Base-by-base conservation (phyloP, 2,888 invertebrate species). In the Tuberolachnus salignus region DNA sequence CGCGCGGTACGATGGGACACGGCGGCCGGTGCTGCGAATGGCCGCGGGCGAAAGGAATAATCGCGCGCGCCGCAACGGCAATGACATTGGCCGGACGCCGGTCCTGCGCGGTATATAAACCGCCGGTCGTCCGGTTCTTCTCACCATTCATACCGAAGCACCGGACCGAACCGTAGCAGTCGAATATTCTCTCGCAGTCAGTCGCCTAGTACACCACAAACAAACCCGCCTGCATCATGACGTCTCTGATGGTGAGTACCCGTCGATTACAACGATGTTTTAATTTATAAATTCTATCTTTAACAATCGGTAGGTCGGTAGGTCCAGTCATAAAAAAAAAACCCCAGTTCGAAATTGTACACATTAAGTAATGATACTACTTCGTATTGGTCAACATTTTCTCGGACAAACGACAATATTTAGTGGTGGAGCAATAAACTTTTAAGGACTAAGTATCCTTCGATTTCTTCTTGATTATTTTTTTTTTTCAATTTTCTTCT, bases 91-190 rank as follows among this genome's bases (percentile, higher is more conserved):
- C 80, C 80, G 44, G 42, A 63, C 81, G 19, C 80, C 82, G 67
- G 67, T 78, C 59, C 49, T 34, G 67, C 57, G 49, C 61, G 59
- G 46, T 78, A 78, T 78, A 78, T 78, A 78, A 78, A 69, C 69
- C 16, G 59, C 34, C 59, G 19, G 34, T n/a, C 78, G 59, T 64
- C 81, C 82, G 81, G 82, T 82, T 71, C 82, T 81, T 23, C 72
- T 82, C 69, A 80, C 82, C 64, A 82, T 83, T 75, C 73, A 53
- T 63, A 53, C 73, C 73, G 64, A 64, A 64, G 63, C 72, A 26
- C 72, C 72, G 59, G 46, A 72, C 71, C 59, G 19, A 19, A 57
- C 61, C 51, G 51, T 42, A 73, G 73, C 73, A 73, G 51, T 42
- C 23, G 49, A 49, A 6, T 6, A 46, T 64, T 21, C 64, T 10